These are phyloP conservation scores for Jacana jacana DNA, from an alignment of 2,113 vertebrate genomes.

Conservation along the genomic window DNA sequence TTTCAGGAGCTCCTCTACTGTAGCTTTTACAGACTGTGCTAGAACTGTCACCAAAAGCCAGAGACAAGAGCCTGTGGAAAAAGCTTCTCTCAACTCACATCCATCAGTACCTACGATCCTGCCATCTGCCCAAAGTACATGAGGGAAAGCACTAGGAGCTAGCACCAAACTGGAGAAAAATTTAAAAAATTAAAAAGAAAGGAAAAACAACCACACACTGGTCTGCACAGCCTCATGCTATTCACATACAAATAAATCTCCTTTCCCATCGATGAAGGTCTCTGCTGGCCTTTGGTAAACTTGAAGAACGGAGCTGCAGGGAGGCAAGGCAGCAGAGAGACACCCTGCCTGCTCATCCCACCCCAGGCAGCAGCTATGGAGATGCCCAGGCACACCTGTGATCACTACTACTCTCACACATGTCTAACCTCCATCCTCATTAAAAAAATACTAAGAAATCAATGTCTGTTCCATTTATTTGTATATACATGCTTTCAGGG, in stretches of 20 bases:
- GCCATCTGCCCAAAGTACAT: not conserved
- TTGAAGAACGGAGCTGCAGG: not conserved
- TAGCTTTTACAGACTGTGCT: not conserved
- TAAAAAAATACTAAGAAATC: not conserved
- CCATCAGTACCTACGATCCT: not conserved
- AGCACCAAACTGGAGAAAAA: not conserved
- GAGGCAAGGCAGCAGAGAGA: not conserved
- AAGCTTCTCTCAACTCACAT: not conserved
- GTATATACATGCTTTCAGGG: not conserved
- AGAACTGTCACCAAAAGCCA: not conserved
- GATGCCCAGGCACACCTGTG: not conserved
- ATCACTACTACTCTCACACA: not conserved
- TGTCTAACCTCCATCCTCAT: not conserved
- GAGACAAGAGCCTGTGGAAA: not conserved
- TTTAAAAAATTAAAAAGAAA: not conserved
- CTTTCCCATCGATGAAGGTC: not conserved
- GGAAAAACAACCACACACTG: not conserved
- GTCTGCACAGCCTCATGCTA: not conserved
- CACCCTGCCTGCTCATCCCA: not conserved
- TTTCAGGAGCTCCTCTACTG: not conserved
- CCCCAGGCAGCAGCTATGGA: rapidly evolving
- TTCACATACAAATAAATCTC: not conserved
- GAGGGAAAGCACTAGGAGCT: not conserved
- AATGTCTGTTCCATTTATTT: not conserved
- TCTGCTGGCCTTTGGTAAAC: not conserved